Evolutionary conservation across 1,140 invertebrate genomes (phyloP).

Genomic region (Drosophila lacertosa): DNA sequence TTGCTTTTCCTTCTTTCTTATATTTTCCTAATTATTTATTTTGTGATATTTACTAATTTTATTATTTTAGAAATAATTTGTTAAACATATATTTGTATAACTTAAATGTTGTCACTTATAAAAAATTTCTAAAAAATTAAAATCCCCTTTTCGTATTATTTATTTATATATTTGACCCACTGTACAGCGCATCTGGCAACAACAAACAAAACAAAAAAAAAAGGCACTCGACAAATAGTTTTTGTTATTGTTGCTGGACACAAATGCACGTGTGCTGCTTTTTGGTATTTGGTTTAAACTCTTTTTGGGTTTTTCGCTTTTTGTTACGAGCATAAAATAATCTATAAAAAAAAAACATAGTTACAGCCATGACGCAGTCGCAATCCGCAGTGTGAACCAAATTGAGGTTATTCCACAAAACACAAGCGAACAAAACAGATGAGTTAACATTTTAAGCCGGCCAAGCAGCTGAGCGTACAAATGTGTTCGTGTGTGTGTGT

Average conservation of each 20-base stretch:
- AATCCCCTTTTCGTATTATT: not conserved
- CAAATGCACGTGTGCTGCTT: slow-evolving; percentile 38
- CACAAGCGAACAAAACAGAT: slow-evolving; percentile 43
- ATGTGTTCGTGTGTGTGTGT: not conserved
- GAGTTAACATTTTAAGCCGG: slow-evolving; percentile 70
- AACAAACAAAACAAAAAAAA: no score
- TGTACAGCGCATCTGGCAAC: slow-evolving; percentile 1
- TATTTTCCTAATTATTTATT: no score
- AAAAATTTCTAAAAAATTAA: no score
- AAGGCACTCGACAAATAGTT: slow-evolving; percentile 1
- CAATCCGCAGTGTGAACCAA: slow-evolving; percentile 65
- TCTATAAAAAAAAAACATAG: no score
- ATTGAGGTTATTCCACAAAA: slow-evolving; percentile 69
- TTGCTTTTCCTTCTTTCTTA: no score
- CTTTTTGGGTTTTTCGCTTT: slow-evolving; percentile 29
- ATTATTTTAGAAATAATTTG: no score
- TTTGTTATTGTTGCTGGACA: slow-evolving; percentile 27
- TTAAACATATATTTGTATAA: no score
- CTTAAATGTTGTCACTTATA: no score
- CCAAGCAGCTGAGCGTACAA: slow-evolving; percentile 20
- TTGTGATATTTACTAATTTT: no score
- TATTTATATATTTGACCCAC: not conserved
- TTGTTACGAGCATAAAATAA: slow-evolving; percentile 31
- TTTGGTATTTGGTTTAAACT: slow-evolving; percentile 23
- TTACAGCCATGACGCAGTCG: slow-evolving; percentile 69